Percentiles rank a stretch among this genome's conserved stretches.
Evolutionary conservation across 1,140 invertebrate genomes (phyloP).

Genomic region (Drosophila athabasca): DNA sequence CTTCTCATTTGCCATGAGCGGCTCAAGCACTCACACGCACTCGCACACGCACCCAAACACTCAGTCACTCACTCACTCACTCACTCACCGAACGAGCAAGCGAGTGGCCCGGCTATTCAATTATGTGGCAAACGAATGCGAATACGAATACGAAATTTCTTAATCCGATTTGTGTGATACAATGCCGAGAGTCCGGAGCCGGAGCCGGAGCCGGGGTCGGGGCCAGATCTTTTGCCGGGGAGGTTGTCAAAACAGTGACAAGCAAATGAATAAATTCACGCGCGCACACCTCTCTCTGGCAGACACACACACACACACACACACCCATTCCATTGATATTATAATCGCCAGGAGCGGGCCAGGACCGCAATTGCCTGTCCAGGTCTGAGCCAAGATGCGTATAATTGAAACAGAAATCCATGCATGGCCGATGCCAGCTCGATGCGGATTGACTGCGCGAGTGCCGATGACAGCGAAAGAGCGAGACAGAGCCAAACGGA

Average conservation of each 20-base stretch:
- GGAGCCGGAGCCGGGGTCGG: constrained; percentile 3
- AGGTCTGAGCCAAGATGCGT: constrained; percentile 54
- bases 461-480: constrained; percentile 52
- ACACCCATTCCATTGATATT: constrained; percentile 63
- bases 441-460: constrained; percentile 52
- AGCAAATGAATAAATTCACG: constrained; percentile 78
- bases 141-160: constrained; percentile 82
- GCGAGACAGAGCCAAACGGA: constrained; percentile 39
- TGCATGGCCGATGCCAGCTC: constrained; percentile 61
- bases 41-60: constrained; percentile 24
- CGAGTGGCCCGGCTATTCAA: constrained; percentile 64
- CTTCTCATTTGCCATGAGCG: constrained; percentile 75
- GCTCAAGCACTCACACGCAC: constrained; percentile 49
- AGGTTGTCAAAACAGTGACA: constrained; percentile 78
- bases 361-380: constrained; percentile 11
- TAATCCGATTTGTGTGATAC: constrained; percentile 82
- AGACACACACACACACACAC: background rate
- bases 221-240: constrained; percentile 29
- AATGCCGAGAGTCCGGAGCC: constrained; percentile 34
- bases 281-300: constrained; percentile 51
- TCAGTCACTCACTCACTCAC: constrained; percentile 6
- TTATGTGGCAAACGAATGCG: constrained; percentile 79
- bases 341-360: constrained; percentile 52
- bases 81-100: constrained; percentile 12
- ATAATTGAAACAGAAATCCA: constrained; percentile 80